Evolutionary conservation across 2,797 vertebrate species (phyloP).

Genomic region (Poeciliopsis turneri): DNA sequence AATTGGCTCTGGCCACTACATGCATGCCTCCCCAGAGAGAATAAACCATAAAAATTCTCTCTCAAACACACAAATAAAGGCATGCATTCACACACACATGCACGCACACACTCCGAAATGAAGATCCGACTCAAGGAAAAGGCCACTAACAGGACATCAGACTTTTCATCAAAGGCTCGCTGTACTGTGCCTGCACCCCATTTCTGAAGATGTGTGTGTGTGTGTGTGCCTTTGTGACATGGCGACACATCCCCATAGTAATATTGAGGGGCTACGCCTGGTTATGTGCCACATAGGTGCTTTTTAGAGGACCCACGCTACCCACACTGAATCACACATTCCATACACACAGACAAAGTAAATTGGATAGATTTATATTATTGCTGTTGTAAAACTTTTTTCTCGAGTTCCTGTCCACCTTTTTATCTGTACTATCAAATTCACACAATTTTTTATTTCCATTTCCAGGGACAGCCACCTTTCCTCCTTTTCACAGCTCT

Average conservation of each 20-base stretch:
- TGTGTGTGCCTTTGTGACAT: conserved; percentile 24
- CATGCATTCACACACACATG: background rate
- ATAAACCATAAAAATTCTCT: conserved; percentile 62
- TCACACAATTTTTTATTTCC: conserved; percentile 12
- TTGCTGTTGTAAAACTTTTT: conserved; percentile 65
- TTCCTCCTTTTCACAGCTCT: background rate
- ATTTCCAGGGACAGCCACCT: background rate
- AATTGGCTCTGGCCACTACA: conserved; percentile 72
- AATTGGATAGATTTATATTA: conserved; percentile 74
- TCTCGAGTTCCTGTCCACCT: conserved; percentile 20
- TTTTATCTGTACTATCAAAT: conserved; percentile 19
- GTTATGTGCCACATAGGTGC: conserved; percentile 72
- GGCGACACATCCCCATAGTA: conserved; percentile 47
- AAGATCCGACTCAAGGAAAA: conserved; percentile 66
- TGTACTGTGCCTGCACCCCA: conserved; percentile 65
- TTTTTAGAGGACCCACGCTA: conserved; percentile 58
- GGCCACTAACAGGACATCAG: conserved; percentile 67
- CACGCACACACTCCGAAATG: conserved; percentile 45
- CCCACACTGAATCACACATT: conserved; percentile 32
- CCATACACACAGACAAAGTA: conserved; percentile 39
- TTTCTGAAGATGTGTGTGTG: conserved; percentile 9
- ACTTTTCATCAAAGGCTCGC: conserved; percentile 82
- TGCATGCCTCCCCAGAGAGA: conserved; percentile 65
- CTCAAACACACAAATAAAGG: conserved; percentile 30
- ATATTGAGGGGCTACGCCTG: conserved; percentile 56